Evolutionary conservation across 2,888 invertebrate species (phyloP).

Genomic region (Glyphotaelius pellucidus): DNA sequence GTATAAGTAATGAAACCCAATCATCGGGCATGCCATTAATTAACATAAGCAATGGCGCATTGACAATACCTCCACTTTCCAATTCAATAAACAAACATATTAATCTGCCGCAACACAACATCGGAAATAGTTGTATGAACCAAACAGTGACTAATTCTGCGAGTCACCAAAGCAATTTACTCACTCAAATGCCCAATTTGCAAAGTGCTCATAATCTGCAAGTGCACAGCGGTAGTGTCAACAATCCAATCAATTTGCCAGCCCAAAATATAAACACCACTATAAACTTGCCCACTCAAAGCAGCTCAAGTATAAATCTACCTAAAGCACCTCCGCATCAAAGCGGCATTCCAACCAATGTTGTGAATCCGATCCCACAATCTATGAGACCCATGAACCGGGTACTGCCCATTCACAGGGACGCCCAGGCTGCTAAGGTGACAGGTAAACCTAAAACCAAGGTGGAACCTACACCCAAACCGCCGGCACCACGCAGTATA

Average conservation of each 20-base stretch:
- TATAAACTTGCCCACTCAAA: conserved; percentile 76
- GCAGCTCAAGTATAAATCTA: conserved; percentile 78
- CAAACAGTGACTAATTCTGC: conserved; percentile 73
- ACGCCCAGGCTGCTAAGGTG: conserved; percentile 78
- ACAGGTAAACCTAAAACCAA: conserved; percentile 69
- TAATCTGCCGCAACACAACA: conserved; percentile 76
- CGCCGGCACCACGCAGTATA: conserved; percentile 69
- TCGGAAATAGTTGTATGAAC: conserved; percentile 75
- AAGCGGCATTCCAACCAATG: conserved; percentile 82
- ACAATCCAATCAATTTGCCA: conserved; percentile 74
- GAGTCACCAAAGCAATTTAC: conserved; percentile 71
- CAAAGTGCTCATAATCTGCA: conserved; percentile 71
- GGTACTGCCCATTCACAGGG: conserved; percentile 87
- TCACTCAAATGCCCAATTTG: conserved; percentile 68
- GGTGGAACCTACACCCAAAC: conserved; percentile 69
- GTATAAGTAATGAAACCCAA: conserved; percentile 55
- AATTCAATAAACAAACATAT: conserved; percentile 75
- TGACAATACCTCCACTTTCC: conserved; percentile 74
- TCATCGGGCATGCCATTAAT: conserved; percentile 54
- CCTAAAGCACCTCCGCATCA: conserved; percentile 81
- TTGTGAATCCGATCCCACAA: conserved; percentile 83
- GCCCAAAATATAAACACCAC: conserved; percentile 69
- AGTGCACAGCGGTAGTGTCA: conserved; percentile 72
- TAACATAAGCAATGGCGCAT: conserved; percentile 69
- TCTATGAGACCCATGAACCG: conserved; percentile 85